phyloP scores from a whole-genome alignment of 2,888 invertebrate genomes.

The Catocala fraxini region DNA sequence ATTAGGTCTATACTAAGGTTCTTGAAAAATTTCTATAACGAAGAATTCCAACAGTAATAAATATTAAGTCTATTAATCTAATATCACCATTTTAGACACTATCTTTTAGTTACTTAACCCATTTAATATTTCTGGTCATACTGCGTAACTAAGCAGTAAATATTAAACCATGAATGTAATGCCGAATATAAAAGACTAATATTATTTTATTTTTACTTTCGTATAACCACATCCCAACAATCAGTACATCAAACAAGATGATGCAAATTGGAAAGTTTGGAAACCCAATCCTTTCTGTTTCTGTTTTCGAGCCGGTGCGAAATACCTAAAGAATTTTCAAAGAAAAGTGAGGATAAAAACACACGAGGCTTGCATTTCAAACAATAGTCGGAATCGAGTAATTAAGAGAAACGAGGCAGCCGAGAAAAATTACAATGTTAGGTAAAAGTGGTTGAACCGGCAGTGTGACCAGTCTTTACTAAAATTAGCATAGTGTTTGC shows the following conservation, averaged over 20 bases:
- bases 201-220: neutral
- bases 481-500: constrained; percentile 19
- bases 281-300: constrained; percentile 1
- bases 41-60: too few relatives aligned
- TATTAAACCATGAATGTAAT: too few relatives aligned
- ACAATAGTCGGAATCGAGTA: constrained; percentile 8
- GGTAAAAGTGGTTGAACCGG: constrained; percentile 16
- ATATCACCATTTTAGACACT: too few relatives aligned
- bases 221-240: constrained; percentile 6
- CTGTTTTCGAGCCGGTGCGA: neutral
- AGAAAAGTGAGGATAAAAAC: constrained; percentile 7
- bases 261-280: constrained; percentile 17
- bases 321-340: constrained; percentile 2
- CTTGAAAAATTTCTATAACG: too few relatives aligned
- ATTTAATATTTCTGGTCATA: too few relatives aligned
- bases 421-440: constrained; percentile 9
- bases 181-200: too few relatives aligned
- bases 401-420: constrained; percentile 16
- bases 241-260: constrained; percentile 7
- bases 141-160: too few relatives aligned
- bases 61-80: too few relatives aligned
- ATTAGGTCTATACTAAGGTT: too few relatives aligned
- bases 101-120: too few relatives aligned
- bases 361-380: constrained; percentile 2
- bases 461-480: constrained; percentile 1